Base-by-base conservation (phyloP, 2,797 vertebrate genomes). In the Orestias chungarensis region DNA sequence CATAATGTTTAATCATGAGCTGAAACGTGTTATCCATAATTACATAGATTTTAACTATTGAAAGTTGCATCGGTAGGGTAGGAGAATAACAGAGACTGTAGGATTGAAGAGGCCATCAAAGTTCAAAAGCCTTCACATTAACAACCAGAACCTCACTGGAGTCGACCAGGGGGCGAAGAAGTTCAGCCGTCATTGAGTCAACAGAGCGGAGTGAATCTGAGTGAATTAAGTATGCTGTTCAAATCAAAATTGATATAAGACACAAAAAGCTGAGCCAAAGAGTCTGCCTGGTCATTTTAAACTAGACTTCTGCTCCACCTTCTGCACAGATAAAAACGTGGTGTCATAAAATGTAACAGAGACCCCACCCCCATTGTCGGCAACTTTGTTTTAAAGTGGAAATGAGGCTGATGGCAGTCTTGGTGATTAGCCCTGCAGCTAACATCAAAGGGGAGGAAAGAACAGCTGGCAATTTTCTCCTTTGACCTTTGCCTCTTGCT, bases 301-400 rank as follows among this genome's bases (percentile, higher is more conserved):
- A 49, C 35, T 7, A 27, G 9, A 3, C 27, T 0, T 31, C 31
- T 1, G 10, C 40, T 12, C 12, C 31, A 8, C 8, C 72, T 64
- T 79, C 49, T 47, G 20, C 68, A 23, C 70, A 81, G 69, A 86
- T 84, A 75, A 73, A 86, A 89, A 85, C 83, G 81, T 15, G 4
- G 74, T 86, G 80, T 82, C 74, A 66, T 88, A 89, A 91, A 89
- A 89, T 84, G 86, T 87, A 82, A 78, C 64, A 75, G 20, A 64
- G 71, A 78, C 87, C 80, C 68, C 35, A 78, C 86, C 54, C 54
- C 17, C 18, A 4, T 62, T 5, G 87, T 92, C 73, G 78, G 85
- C 77, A 82, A 87, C 87, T 91, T 93, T 91, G 90, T 94, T 93
- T 92, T 92, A 91, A 91, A 92, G 91, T 92, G 92, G 90, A 93